phyloP scores from a whole-genome alignment of 1,140 invertebrate genomes.

The Archivesica marissinica region DNA sequence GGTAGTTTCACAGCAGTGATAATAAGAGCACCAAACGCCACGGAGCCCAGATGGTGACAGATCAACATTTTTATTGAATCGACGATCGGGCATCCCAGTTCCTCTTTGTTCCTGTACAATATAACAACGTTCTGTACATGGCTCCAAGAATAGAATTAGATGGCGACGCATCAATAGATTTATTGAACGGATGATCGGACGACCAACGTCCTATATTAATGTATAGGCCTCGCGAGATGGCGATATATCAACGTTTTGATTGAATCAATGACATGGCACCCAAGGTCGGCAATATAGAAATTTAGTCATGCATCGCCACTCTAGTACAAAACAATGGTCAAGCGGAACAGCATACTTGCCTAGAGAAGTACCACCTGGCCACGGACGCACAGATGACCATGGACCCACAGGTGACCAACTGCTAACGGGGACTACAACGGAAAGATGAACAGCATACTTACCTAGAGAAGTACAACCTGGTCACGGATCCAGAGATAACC shows the following conservation, averaged over 20 bases:
- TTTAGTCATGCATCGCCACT: background rate
- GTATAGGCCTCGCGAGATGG: no score
- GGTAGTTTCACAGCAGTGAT: conserved; percentile 96
- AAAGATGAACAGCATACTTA: no score
- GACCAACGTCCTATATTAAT: no score
- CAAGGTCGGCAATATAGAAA: background rate
- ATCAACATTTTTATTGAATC: conserved; percentile 88
- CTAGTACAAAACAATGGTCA: no score
- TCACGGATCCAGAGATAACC: no score
- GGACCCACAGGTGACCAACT: no score
- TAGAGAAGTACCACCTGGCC: conserved; percentile 93
- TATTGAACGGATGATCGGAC: no score
- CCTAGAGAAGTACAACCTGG: no score
- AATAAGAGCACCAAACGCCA: conserved; percentile 95
- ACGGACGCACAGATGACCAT: conserved; percentile 95
- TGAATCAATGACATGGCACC: conserved; percentile 69
- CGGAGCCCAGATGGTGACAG: conserved; percentile 95
- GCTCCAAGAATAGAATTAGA: no score
- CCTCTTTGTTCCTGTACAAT: conserved; percentile 22
- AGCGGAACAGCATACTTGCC: conserved; percentile 85
- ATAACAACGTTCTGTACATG: background rate
- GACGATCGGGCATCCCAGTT: conserved; percentile 40
- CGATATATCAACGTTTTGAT: conserved; percentile 91
- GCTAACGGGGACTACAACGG: no score
- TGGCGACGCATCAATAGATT: no score